Conservation (phyloP, 2,113 vertebrate genomes). For the Syngnathus floridae region DNA sequence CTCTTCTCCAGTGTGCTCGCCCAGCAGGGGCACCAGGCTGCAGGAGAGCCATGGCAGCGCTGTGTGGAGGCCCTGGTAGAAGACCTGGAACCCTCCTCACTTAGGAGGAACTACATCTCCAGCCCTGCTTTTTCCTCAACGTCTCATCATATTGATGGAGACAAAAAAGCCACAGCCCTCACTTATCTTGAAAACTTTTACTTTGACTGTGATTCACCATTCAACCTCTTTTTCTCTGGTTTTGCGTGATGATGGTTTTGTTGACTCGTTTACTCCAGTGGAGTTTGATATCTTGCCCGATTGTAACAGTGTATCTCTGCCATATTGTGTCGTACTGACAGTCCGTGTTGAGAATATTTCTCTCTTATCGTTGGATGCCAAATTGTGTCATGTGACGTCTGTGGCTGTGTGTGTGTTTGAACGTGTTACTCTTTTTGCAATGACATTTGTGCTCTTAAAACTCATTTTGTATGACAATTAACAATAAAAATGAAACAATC, state of each 20-base stretch:
- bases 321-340: constrained; percentile 50
- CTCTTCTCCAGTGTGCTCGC: constrained; percentile 31
- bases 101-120: constrained; percentile 66
- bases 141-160: constrained; percentile 74
- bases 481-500: constrained; percentile 57
- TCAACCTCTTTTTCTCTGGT: constrained; percentile 30
- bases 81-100: constrained; percentile 49
- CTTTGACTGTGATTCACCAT: constrained; percentile 36
- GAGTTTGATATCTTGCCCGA: constrained; percentile 55
- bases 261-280: constrained; percentile 68
- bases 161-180: constrained; percentile 34
- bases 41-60: constrained; percentile 54
- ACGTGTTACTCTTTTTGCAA: constrained; percentile 13
- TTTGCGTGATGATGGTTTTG: constrained; percentile 45
- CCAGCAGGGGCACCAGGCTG: constrained; percentile 30
- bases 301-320: constrained; percentile 38
- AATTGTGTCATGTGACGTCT: background rate
- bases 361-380: constrained; percentile 52
- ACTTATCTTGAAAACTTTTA: constrained; percentile 45
- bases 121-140: constrained; percentile 35
- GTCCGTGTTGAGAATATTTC: constrained; percentile 68
- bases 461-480: constrained; percentile 52
- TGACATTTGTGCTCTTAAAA: constrained; percentile 39
- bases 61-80: constrained; percentile 86
- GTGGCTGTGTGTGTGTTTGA: constrained; percentile 6